These are phyloP conservation scores for Dermatemys mawii DNA, from an alignment of 2,113 vertebrate genomes.

Conservation along the genomic window DNA sequence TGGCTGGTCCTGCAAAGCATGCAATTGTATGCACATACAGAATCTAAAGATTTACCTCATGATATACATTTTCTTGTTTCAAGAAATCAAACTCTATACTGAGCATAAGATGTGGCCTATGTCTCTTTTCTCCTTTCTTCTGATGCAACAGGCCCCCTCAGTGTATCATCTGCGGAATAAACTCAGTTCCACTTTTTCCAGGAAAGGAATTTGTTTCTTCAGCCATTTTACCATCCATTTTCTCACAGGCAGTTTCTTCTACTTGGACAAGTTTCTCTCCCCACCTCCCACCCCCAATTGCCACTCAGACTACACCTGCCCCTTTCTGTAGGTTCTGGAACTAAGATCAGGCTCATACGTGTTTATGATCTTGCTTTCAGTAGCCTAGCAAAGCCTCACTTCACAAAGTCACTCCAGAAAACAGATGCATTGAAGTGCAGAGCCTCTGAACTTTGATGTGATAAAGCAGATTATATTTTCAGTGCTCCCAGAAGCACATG, in stretches of 20 bases:
- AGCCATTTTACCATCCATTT: background rate
- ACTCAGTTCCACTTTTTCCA: background rate
- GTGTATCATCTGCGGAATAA: background rate
- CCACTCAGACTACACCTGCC: background rate
- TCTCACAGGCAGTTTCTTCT: background rate
- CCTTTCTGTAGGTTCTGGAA: background rate
- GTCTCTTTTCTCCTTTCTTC: background rate
- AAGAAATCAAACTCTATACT: background rate
- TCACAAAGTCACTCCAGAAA: slow-evolving; percentile 45
- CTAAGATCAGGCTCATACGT: slow-evolving; percentile 1
- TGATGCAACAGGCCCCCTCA: fast-evolving
- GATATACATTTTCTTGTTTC: too few species aligned
- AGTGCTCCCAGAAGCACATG: background rate
- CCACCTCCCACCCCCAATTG: background rate
- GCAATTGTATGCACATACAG: background rate
- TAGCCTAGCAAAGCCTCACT: background rate
- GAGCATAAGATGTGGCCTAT: background rate
- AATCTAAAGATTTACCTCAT: background rate
- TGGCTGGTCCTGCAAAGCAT: slow-evolving; percentile 46
- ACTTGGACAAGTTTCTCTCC: background rate
- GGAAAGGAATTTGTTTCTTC: background rate
- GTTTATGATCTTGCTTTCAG: background rate
- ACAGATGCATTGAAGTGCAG: background rate
- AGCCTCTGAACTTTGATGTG: background rate
- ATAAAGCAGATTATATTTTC: background rate